Percentiles rank a stretch among this genome's conserved stretches.
Evolutionary conservation across 1,140 invertebrate genomes (phyloP).

Genomic region (Notospermus geniculatus): DNA sequence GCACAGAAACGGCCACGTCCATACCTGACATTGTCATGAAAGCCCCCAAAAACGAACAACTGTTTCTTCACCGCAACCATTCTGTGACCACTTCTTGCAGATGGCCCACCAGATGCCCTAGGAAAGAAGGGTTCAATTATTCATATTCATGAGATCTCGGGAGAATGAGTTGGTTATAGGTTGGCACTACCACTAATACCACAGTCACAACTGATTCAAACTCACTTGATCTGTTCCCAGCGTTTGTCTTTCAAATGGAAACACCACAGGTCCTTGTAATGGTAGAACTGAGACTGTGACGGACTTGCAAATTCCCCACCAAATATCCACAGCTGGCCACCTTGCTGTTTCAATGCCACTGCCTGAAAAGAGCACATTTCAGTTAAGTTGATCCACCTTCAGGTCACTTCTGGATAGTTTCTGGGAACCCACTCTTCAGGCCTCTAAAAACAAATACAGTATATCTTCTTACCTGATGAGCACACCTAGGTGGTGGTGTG

Average conservation of each 20-base stretch:
- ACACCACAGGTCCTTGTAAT: constrained; percentile 90
- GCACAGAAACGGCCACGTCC: too few relatives aligned
- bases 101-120: constrained; percentile 72
- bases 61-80: constrained; percentile 79
- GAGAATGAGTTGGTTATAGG: too few relatives aligned
- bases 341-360: constrained; percentile 69
- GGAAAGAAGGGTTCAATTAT: constrained; percentile 12
- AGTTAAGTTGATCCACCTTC: constrained; percentile 9
- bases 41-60: constrained; percentile 86
- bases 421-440: not conserved
- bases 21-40: constrained; percentile 73
- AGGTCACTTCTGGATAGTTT: not conserved
- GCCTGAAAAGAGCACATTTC: constrained; percentile 38
- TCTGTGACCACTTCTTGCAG: constrained; percentile 83
- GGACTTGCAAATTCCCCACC: constrained; percentile 90
- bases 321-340: constrained; percentile 77
- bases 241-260: constrained; percentile 74
- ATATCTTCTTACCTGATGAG: constrained; percentile 68
- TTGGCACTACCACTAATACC: too few relatives aligned
- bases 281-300: constrained; percentile 87
- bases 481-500: constrained; percentile 79
- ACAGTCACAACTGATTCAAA: too few relatives aligned
- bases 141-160: too few relatives aligned
- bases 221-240: constrained; percentile 82
- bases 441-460: not conserved